These are phyloP conservation scores for Cherax destructor DNA, from an alignment of 1,140 invertebrate species.

Conservation along the genomic window DNA sequence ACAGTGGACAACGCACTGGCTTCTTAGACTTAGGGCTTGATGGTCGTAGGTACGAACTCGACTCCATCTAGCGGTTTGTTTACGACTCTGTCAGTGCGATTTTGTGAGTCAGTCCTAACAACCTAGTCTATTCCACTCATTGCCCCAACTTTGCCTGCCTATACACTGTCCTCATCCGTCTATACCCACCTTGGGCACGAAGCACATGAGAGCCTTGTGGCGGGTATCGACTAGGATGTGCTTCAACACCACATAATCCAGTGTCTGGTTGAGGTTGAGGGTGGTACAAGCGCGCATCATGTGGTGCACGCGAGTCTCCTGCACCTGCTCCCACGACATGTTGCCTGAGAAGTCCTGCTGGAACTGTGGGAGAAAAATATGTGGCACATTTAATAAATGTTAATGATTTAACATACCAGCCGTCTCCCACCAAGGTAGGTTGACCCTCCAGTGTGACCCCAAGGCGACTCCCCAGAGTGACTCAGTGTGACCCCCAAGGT, in stretches of 20 bases:
- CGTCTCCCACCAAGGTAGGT: too few species aligned
- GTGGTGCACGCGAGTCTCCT: slow-evolving; percentile 25
- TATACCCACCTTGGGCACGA: slow-evolving; percentile 34
- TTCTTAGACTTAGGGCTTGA: too few species aligned
- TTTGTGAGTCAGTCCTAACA: too few species aligned
- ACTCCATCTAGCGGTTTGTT: too few species aligned
- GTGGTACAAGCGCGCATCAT: background rate
- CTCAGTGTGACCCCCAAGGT: too few species aligned
- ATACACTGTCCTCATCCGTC: background rate
- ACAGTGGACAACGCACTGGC: too few species aligned
- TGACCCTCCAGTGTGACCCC: too few species aligned
- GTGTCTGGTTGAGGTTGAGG: slow-evolving; percentile 30
- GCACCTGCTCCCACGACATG: slow-evolving; percentile 33
- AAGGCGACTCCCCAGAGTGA: too few species aligned
- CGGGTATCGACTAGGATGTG: slow-evolving; percentile 39
- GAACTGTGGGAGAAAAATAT: background rate
- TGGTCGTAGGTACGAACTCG: too few species aligned
- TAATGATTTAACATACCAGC: too few species aligned
- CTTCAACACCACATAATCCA: slow-evolving; percentile 23
- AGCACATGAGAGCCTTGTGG: slow-evolving; percentile 41
- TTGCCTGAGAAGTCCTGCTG: background rate
- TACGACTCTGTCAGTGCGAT: too few species aligned
- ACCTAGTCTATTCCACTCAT: background rate
- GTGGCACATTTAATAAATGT: background rate
- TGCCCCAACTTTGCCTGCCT: background rate